Conservation (phyloP, 1,140 invertebrate species). For the Cotesia typhae region DNA sequence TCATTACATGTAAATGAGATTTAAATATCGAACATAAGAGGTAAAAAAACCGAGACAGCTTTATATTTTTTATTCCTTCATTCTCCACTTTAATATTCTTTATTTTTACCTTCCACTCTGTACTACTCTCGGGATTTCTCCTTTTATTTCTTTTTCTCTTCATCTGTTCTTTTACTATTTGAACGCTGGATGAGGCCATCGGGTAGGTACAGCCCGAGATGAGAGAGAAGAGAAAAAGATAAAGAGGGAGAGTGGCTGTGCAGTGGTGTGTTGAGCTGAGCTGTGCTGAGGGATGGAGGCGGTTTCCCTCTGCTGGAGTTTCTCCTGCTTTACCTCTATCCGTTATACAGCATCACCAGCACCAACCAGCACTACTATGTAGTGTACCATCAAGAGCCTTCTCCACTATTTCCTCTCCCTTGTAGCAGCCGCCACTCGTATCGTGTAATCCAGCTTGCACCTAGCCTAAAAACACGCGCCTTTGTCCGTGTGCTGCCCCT, state of each 20-base stretch:
- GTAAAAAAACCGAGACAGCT: slow-evolving; percentile 5
- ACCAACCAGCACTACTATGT: too few relatives aligned
- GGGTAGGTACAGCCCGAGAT: neutral
- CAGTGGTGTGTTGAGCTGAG: neutral
- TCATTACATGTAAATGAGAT: slow-evolving; percentile 20
- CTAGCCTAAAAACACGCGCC: slow-evolving; percentile 21
- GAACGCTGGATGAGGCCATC: slow-evolving; percentile 11
- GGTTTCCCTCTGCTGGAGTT: slow-evolving; percentile 1
- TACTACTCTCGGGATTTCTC: slow-evolving; percentile 6
- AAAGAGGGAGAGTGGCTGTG: neutral
- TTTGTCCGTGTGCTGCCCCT: slow-evolving; percentile 12
- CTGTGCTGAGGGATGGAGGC: neutral
- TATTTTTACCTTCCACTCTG: neutral
- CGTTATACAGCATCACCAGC: neutral
- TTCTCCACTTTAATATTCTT: slow-evolving; percentile 2
- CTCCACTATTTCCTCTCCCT: neutral
- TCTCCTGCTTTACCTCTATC: neutral
- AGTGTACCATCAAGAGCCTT: too few relatives aligned
- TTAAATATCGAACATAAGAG: slow-evolving; percentile 12
- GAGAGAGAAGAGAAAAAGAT: slow-evolving; percentile 1
- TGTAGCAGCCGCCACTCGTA: neutral
- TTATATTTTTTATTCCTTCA: slow-evolving; percentile 8
- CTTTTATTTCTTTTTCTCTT: slow-evolving; percentile 1
- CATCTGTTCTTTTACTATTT: slow-evolving; percentile 22
- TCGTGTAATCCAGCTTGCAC: slow-evolving; percentile 10